Conservation (phyloP, 2,113 vertebrate species). For the Oryctolagus cuniculus region DNA sequence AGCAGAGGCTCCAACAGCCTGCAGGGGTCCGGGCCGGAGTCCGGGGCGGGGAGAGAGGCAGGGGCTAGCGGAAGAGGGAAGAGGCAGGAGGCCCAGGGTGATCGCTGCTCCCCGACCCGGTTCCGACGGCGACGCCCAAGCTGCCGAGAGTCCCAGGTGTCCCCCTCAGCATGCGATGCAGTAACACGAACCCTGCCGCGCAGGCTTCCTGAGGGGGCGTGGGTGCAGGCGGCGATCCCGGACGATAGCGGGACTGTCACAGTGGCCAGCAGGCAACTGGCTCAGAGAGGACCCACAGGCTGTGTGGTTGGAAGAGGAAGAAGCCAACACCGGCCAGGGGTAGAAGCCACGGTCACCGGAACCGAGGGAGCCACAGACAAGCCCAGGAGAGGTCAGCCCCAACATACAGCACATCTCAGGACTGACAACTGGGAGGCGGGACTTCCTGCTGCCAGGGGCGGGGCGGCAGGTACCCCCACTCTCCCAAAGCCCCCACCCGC, state of each 20-base stretch:
- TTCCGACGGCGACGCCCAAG: too few species aligned
- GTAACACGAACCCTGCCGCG: too few species aligned
- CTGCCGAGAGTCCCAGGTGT: too few species aligned
- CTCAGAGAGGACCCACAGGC: rapidly evolving
- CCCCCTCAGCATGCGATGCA: too few species aligned
- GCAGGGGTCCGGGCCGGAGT: background rate
- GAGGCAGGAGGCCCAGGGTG: rapidly evolving
- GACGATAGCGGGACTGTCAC: too few species aligned
- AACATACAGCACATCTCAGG: rapidly evolving
- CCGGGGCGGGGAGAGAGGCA: background rate
- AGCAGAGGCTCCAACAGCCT: background rate
- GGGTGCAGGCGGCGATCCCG: too few species aligned
- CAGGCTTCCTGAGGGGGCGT: too few species aligned
- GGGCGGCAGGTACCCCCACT: background rate
- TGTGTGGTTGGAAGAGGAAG: background rate
- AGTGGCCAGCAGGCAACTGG: too few species aligned
- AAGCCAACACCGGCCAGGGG: rapidly evolving
- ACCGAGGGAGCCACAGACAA: too few species aligned
- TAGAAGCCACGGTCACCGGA: rapidly evolving
- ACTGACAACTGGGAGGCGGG: background rate
- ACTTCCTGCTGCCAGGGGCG: background rate
- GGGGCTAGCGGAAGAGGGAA: rapidly evolving
- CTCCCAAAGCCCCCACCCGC: rapidly evolving
- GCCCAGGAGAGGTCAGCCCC: background rate
- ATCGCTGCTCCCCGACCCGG: too few species aligned